A percentile compares a stretch with the other conserved stretches of the same genome.
Conservation (phyloP, 2,797 vertebrate species). For the Acestrorhynchus altus region DNA sequence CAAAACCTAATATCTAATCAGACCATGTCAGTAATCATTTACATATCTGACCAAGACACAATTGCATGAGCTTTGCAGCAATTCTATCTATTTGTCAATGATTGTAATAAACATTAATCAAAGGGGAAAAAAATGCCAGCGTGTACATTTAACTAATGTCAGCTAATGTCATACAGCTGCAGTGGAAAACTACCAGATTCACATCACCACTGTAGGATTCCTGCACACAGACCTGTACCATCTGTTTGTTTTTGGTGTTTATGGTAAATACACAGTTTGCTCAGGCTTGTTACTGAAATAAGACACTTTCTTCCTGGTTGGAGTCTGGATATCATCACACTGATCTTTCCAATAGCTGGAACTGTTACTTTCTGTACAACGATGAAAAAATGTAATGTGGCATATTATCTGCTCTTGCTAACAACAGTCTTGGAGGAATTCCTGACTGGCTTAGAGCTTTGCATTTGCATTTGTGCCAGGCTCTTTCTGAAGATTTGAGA, state of each 20-base stretch:
- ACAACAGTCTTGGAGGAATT: background rate
- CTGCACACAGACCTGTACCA: constrained; percentile 40
- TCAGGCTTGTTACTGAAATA: constrained; percentile 33
- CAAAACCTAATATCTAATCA: too few relatives aligned
- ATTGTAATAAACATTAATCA: too few relatives aligned
- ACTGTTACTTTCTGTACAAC: constrained; percentile 49
- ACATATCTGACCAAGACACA: too few relatives aligned
- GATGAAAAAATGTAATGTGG: constrained; percentile 4
- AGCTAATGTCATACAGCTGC: constrained; percentile 32
- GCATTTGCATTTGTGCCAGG: background rate
- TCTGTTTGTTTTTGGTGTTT: constrained; percentile 47
- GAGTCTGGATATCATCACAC: constrained; percentile 24
- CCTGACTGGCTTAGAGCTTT: background rate
- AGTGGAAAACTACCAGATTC: constrained; percentile 58
- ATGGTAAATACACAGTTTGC: constrained; percentile 51
- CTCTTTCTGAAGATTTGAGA: background rate
- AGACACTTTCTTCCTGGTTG: constrained; percentile 26
- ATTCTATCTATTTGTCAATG: too few relatives aligned
- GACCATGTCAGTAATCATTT: too few relatives aligned
- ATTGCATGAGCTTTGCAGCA: too few relatives aligned
- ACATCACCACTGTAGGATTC: constrained; percentile 32
- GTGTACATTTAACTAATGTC: background rate
- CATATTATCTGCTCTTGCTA: background rate
- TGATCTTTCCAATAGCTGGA: background rate
- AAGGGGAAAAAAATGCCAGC: background rate